phyloP scores from a whole-genome alignment of 2,797 vertebrate species.

The Galaxias olidus region DNA sequence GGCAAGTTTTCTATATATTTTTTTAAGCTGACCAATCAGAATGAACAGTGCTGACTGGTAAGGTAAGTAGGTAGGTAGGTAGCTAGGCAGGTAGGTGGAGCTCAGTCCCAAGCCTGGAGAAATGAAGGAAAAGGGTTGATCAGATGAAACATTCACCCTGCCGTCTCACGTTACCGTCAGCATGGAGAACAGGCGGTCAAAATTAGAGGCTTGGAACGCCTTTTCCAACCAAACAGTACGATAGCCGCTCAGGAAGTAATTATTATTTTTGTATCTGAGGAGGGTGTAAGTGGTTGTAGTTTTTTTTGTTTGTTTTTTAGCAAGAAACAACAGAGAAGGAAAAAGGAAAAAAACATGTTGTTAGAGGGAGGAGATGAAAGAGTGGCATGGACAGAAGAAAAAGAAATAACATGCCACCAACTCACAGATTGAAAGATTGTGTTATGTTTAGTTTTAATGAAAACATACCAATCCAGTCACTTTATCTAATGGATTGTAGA shows the following conservation, averaged over 20 bases:
- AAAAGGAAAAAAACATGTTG: conserved; percentile 68
- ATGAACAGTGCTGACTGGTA: conserved; percentile 77
- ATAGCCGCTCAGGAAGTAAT: conserved; percentile 99
- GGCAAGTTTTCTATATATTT: conserved; percentile 33
- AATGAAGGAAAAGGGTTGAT: conserved; percentile 68
- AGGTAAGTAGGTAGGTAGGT: conserved; percentile 63
- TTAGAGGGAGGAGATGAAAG: conserved; percentile 66
- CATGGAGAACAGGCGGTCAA: conserved; percentile 99
- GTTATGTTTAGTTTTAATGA: too few relatives aligned
- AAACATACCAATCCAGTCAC: too few relatives aligned
- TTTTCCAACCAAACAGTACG: conserved; percentile 99
- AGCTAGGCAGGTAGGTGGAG: conserved; percentile 75
- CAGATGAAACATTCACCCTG: conserved; percentile 80
- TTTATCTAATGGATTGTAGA: too few relatives aligned
- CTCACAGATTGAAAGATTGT: too few relatives aligned
- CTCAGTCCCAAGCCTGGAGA: conserved; percentile 82
- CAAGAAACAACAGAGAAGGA: conserved; percentile 79
- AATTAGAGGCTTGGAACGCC: conserved; percentile 98
- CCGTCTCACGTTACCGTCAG: conserved; percentile 98
- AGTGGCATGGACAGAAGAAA: background rate
- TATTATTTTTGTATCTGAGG: conserved; percentile 99
- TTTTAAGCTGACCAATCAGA: conserved; percentile 93
- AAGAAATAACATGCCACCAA: too few relatives aligned
- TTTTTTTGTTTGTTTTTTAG: conserved; percentile 86
- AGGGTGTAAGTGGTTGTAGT: conserved; percentile 80